Evolutionary conservation across 1,140 invertebrate species (phyloP), one percentile per base, ranked within the genome.

Genomic region (Pachypeltis micranthus): DNA sequence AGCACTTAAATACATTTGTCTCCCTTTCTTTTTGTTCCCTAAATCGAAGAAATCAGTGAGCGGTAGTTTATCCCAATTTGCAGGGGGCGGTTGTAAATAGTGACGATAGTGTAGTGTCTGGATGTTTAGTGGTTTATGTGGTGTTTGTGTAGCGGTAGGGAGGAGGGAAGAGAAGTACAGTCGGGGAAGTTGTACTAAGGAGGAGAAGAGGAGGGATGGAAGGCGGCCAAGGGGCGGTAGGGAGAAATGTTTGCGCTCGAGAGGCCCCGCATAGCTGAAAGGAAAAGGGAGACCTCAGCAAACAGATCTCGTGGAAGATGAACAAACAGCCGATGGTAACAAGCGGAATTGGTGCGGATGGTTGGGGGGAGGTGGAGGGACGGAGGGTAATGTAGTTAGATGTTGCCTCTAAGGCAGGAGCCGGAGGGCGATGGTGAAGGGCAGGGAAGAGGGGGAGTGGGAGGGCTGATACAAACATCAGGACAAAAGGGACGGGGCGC

Each of bases 221-320:
- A 16, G 31, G 31, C 7, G n/a, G n/a, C n/a, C n/a, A n/a, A n/a
- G n/a, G n/a, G n/a, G n/a, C n/a, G n/a, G n/a, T n/a, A 16, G 31
- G 31, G 31, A 10, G 31, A 16, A 16, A 7, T 39, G 31, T 39
- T 7, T 39, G 16, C 31, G 16, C 31, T 39, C 7, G 31, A 16
- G 16, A 16, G 16, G 31, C 31, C 31, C 31, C 31, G 47, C 10
- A 51, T 51, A 51, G 47, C 21, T 51, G 47, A 51, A 51, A 51
- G 47, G 47, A 51, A 51, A 51, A 51, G 47, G 47, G 47, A 51
- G 47, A 14, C 10, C 47, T 51, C 10, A 21, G 47, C 47, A 39
- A 39, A 39, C 31, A 39, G 31, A 39, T 39, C 16, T 16, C 31
- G 31, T 39, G 31, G 31, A 39, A 39, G 31, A 39, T 39, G 31